These are phyloP conservation scores for Drosophila subsilvestris DNA, from an alignment of 2,888 invertebrate genomes.

Conservation along the genomic window DNA sequence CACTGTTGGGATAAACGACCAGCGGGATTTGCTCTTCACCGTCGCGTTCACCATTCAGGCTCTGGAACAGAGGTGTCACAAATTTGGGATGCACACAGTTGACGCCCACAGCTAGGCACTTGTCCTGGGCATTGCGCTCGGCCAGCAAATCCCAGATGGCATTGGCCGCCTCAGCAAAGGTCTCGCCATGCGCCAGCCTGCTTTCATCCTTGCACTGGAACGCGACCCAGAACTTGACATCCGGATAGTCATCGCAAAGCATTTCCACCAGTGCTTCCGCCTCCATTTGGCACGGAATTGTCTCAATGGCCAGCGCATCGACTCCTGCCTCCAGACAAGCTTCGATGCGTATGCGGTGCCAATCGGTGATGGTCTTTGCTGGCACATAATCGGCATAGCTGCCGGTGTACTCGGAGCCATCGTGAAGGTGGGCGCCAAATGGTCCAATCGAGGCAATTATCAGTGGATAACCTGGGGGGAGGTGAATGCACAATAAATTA, in stretches of 20 bases:
- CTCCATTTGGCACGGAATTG: slow-evolving; percentile 94
- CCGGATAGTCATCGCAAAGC: slow-evolving; percentile 90
- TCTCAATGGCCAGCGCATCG: slow-evolving; percentile 95
- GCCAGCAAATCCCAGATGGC: slow-evolving; percentile 87
- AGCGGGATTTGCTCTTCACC: slow-evolving; percentile 87
- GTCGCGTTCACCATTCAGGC: slow-evolving; percentile 85
- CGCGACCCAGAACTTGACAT: slow-evolving; percentile 92
- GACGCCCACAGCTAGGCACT: slow-evolving; percentile 93
- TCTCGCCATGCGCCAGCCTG: slow-evolving; percentile 91
- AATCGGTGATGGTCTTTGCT: slow-evolving; percentile 89
- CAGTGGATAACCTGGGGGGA: slow-evolving; percentile 84
- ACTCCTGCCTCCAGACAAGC: slow-evolving; percentile 92
- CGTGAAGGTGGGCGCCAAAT: slow-evolving; percentile 94
- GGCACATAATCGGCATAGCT: slow-evolving; percentile 89
- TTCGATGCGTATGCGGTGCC: slow-evolving; percentile 93
- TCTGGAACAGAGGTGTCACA: slow-evolving; percentile 87
- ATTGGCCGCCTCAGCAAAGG: slow-evolving; percentile 89
- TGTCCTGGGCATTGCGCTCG: slow-evolving; percentile 87
- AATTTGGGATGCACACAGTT: slow-evolving; percentile 92
- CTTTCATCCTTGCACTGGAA: slow-evolving; percentile 92
- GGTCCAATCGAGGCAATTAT: slow-evolving; percentile 96
- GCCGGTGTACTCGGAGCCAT: slow-evolving; percentile 97
- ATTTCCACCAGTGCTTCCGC: slow-evolving; percentile 92
- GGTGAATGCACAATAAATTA: background rate
- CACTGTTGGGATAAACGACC: slow-evolving; percentile 97